Base-by-base conservation (phyloP, 2,888 invertebrate genomes). In the Philaethria dido region DNA sequence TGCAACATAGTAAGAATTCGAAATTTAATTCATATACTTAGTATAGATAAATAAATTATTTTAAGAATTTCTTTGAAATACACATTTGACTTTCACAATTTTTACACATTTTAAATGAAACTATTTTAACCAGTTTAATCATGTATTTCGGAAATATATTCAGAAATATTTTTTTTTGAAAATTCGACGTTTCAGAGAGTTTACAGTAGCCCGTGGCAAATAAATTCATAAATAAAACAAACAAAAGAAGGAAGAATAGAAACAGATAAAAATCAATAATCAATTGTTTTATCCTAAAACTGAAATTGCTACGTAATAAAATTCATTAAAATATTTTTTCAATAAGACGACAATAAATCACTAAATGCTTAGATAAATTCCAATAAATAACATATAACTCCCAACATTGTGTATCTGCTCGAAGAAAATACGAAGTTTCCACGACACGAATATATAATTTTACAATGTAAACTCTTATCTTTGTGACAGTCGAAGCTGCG, bases 381-480 rank as follows among this genome's bases (percentile, higher is more conserved):
- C 13, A 48, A 22, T 20, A 47, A 47, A 0, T 8, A 4, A 5
- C 3, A 20, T 14, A 47, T 20, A 48, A 52, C 16, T 39, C 0
- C 0, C 29, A 29, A 3, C 52, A 52, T 5, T 33, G 18, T 1
- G 16, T 9, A 16, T 6, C 8, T 16, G 29, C 4, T 1, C 16
- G 16, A 11, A 2, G 29, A 52, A 52, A 16, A 22, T 50, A 18
- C 13, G 13, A 62, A 39, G 13, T 45, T 20, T 54, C 29, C 11
- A 18, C 20, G 20, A 63, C n/a, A 45, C 54, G 33, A 54, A 64
- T 20, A 59, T 25, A 48, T 64, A 50, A 42, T 52, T 64, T 64
- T 42, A 66, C 60, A 66, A 50, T 47, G 54, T 68, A 57, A 62
- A 64, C 42, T 73, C 64, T 70, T 70, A 75, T 74, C 69, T 64